Conservation (phyloP, 2,113 vertebrate species). For the Nesogale talazaci region DNA sequence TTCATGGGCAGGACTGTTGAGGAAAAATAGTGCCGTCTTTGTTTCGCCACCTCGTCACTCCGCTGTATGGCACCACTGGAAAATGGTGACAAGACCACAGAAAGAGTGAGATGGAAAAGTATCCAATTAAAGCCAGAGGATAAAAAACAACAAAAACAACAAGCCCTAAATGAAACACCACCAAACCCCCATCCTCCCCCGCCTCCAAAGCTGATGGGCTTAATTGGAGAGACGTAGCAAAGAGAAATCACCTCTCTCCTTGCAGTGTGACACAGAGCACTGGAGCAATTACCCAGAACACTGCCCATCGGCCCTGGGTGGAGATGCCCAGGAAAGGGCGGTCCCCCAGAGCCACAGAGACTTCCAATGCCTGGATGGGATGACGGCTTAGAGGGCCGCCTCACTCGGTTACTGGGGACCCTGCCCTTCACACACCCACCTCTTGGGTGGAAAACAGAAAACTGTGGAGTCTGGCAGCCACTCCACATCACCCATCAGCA, state of each 20-base stretch:
- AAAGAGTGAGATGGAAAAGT: slow-evolving; percentile 58
- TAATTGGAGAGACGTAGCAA: slow-evolving; percentile 52
- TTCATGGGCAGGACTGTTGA: not conserved
- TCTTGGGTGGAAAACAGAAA: not conserved
- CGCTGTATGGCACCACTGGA: slow-evolving; percentile 37
- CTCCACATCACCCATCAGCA: no score
- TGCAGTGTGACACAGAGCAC: slow-evolving; percentile 48
- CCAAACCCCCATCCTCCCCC: no score
- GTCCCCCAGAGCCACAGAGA: not conserved
- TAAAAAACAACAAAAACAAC: no score
- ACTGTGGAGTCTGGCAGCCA: not conserved
- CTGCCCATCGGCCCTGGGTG: not conserved
- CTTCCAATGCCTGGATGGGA: not conserved
- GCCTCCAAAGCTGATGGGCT: slow-evolving; percentile 54
- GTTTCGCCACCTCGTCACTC: slow-evolving; percentile 39
- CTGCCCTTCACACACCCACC: not conserved
- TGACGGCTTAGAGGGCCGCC: not conserved
- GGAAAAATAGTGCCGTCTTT: slow-evolving; percentile 48
- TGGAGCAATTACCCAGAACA: slow-evolving; percentile 57
- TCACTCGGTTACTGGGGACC: not conserved
- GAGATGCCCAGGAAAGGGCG: slow-evolving; percentile 3
- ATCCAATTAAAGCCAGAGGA: slow-evolving; percentile 46
- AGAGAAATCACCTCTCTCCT: slow-evolving; percentile 53
- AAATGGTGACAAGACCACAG: slow-evolving; percentile 45
- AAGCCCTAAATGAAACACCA: no score